Base-by-base conservation (phyloP, 2,888 invertebrate genomes). In the Punctoribates punctum region DNA sequence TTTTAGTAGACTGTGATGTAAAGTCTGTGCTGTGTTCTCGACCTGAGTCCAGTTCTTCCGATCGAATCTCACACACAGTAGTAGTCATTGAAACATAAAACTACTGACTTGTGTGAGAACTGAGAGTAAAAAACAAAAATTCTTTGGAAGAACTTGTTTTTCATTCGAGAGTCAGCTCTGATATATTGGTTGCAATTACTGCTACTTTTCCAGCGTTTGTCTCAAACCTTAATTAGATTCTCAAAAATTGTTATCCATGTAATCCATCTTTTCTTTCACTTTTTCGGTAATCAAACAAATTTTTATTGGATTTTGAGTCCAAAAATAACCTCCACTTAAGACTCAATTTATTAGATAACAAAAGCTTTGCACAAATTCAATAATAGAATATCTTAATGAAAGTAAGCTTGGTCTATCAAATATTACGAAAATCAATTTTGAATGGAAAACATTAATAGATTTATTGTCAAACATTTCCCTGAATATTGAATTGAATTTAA, bases 41-140 rank as follows among this genome's bases (percentile, higher is more conserved):
- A 34, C 34, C 34, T 34, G 34, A 34, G 34, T 34, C 34, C 34
- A 34, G 8, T 20, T 57, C 57, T 57, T 57, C 29, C n/a, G 65
- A 65, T 65, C 65, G 15, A n/a, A 65, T 65, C 34, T 65, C 65
- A 34, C 65, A n/a, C 29, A 65, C 34, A 65, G 65, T 65, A 65
- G 34, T 65, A n/a, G n/a, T n/a, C 65, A 65, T 65, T 65, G 65
- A 65, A 65, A 65, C 65, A 65, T 65, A 65, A 65, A 65, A 65
- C 65, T 65, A 65, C 34, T 65, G 65, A 38, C 65, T 65, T 34
- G 29, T 34, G 65, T 65, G 34, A 34, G 34, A 65, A 34, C 65
- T 65, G 23, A 8, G 57, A 57, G 25, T 54, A 57, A 57, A 57
- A 57, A 57, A 57, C 57, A 57, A 57, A 25, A 57, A 20, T 25